Evolutionary conservation across 2,797 vertebrate species (phyloP), one percentile per base, ranked within the genome.

Genomic region (Smutsia gigantea): DNA sequence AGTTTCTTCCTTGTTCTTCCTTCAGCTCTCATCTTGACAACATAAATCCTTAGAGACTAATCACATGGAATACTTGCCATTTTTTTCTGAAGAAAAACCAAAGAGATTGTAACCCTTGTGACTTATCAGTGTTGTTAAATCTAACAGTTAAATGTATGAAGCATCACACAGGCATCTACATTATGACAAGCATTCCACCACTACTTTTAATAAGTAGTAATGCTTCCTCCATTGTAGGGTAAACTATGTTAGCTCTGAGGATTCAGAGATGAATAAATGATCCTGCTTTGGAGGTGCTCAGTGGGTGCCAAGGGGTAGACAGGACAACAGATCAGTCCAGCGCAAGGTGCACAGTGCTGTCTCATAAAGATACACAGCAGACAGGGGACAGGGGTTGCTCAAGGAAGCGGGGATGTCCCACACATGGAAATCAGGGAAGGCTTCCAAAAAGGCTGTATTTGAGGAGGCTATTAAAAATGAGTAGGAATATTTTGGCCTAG

Each of bases 321-420:
- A 21, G 18, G 29, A 78, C 6, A 72, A 31, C 0, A 19, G 15
- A 29, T 29, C n/a, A 78, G 10, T 21, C 4, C 4, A 37, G 1
- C 5, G 1, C 2, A 19, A 19, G 63, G 84, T 29, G 25, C 1
- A 1, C 1, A 51, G 21, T 4, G 0, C 1, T 63, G 17, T 53
- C 10, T 21, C 19, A 4, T 10, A 78, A n/a, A 87, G 39, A 71
- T 39, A 51, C 53, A 23, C 15, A 29, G 23, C 53, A 46, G 23
- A 9, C 15, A 9, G 37, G 0, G 6, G 2, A n/a, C n/a, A n/a
- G n/a, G n/a, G n/a, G n/a, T 49, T 19, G 2, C 10, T 31, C 34
- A 8, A 10, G 1, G 13, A 18, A 14, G 2, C 46, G 4, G 4
- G 57, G 39, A 79, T 25, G 12, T 2, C 37, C 10, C 79, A 18